These are phyloP conservation scores for Eriosoma lanigerum DNA, from an alignment of 1,140 invertebrate genomes.

Conservation along the genomic window DNA sequence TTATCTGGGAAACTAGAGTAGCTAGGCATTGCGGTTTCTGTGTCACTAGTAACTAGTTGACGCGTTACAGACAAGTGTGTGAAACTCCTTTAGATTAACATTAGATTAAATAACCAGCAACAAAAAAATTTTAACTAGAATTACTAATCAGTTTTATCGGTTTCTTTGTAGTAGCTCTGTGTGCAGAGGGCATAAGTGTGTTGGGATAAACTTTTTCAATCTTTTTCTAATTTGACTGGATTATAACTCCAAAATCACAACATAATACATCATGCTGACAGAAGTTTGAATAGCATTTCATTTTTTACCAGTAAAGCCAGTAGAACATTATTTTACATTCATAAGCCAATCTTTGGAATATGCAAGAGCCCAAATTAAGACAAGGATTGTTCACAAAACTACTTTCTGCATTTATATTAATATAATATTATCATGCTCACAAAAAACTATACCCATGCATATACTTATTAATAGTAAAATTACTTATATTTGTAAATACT, in stretches of 20 bases:
- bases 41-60: too few relatives aligned
- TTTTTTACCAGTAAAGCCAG: slow-evolving; percentile 72
- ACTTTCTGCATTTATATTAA: slow-evolving; percentile 45
- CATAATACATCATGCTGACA: slow-evolving; percentile 64
- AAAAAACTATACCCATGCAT: slow-evolving; percentile 43
- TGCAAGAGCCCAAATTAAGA: slow-evolving; percentile 63
- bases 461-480: background rate
- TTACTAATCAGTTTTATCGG: too few relatives aligned
- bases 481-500: background rate
- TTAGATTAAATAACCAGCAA: too few relatives aligned
- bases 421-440: slow-evolving; percentile 48
- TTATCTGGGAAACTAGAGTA: too few relatives aligned
- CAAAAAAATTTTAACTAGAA: too few relatives aligned
- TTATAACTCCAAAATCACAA: slow-evolving; percentile 57
- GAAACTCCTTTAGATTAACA: too few relatives aligned
- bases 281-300: slow-evolving; percentile 63
- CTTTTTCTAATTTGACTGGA: too few relatives aligned
- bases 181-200: too few relatives aligned
- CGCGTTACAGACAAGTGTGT: too few relatives aligned
- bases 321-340: slow-evolving; percentile 76
- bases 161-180: too few relatives aligned
- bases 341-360: slow-evolving; percentile 58
- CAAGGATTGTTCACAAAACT: slow-evolving; percentile 61
- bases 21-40: too few relatives aligned
- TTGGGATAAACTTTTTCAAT: too few relatives aligned